These are phyloP conservation scores for Ephydatia muelleri DNA, from an alignment of 37 sponge, comb jelly and placozoan species.

Conservation along the genomic window DNA sequence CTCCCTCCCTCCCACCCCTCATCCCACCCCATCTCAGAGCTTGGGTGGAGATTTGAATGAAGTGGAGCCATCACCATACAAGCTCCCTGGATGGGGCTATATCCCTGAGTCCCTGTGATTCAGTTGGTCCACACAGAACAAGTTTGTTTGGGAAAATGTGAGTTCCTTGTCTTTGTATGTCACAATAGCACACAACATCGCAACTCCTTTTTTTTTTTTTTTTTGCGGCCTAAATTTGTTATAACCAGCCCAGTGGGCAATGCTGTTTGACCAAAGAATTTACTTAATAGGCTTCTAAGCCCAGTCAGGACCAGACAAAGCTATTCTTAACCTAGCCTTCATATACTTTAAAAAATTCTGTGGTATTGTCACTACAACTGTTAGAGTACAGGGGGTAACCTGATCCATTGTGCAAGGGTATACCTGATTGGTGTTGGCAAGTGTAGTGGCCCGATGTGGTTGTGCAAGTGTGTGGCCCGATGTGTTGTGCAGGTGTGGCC, in stretches of 20 bases:
- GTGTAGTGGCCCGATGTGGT: background rate
- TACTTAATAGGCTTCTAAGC: background rate
- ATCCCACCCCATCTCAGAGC: slow-evolving; percentile 9
- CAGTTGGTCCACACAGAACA: too few species aligned
- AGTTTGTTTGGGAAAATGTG: background rate
- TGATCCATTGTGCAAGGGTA: background rate
- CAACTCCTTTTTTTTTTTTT: background rate
- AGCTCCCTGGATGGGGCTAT: slow-evolving; percentile 16
- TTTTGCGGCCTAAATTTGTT: too few species aligned
- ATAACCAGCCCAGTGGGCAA: background rate
- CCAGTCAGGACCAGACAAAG: background rate
- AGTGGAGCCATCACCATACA: slow-evolving; percentile 32
- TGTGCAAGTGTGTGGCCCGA: too few species aligned
- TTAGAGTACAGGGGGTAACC: background rate
- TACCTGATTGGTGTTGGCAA: background rate
- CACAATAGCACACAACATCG: too few species aligned
- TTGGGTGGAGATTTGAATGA: slow-evolving; percentile 9
- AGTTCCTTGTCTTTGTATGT: background rate
- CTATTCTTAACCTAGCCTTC: background rate
- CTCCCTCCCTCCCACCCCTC: background rate
- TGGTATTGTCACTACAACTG: background rate
- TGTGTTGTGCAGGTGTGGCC: slow-evolving; percentile 17
- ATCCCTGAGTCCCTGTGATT: slow-evolving; percentile 7
- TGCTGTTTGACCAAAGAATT: background rate
- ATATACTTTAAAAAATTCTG: slow-evolving; percentile 4